These are phyloP conservation scores for Numida meleagris DNA, from an alignment of 2,113 vertebrate genomes.

Conservation along the genomic window DNA sequence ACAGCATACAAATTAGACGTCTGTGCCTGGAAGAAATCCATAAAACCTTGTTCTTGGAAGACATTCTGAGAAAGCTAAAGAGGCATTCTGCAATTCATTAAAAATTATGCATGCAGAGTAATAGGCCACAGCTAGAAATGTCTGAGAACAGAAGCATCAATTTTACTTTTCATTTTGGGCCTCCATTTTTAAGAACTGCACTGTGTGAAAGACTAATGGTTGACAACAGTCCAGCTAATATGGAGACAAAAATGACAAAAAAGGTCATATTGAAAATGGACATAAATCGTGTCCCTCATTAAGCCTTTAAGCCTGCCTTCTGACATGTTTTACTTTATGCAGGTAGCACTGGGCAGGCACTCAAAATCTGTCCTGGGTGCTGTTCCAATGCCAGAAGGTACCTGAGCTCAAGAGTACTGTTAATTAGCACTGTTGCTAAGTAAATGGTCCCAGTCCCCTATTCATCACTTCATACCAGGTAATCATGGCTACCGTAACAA, in stretches of 20 bases:
- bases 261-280: neutral
- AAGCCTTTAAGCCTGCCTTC: neutral
- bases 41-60: constrained; percentile 41
- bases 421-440: constrained; percentile 27
- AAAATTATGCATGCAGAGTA: constrained; percentile 31
- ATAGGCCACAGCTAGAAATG: constrained; percentile 1
- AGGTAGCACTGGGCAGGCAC: neutral
- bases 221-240: neutral
- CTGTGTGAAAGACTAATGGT: neutral
- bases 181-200: neutral
- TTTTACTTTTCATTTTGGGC: neutral
- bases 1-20: neutral
- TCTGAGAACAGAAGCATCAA: neutral
- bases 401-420: neutral
- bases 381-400: neutral
- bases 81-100: constrained; percentile 20
- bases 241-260: neutral
- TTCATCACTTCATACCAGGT: neutral
- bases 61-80: constrained; percentile 29
- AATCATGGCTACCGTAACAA: neutral
- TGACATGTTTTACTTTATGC: neutral
- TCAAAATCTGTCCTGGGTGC: neutral
- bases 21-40: constrained; percentile 35
- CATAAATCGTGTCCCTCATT: neutral
- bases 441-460: neutral